These are phyloP conservation scores for Heloderma charlesbogerti DNA, from an alignment of 2,113 vertebrate species.

Conservation along the genomic window DNA sequence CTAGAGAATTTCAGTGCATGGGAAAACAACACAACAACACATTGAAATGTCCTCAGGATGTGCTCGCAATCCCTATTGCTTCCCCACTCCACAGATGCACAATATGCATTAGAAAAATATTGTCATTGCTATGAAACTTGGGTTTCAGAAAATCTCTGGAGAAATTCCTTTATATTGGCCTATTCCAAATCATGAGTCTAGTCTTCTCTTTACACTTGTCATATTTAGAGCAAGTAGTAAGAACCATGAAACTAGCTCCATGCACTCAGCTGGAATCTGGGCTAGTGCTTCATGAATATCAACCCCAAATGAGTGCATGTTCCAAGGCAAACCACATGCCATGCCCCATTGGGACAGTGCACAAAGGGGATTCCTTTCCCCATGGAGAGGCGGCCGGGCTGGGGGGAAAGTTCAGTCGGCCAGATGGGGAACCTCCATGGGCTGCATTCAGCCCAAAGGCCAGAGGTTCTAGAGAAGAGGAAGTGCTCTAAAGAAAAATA, in stretches of 20 bases:
- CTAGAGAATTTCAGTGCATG: not conserved
- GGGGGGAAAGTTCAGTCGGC: too few relatives aligned
- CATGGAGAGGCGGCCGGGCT: too few relatives aligned
- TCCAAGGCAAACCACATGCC: not conserved
- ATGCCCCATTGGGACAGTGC: not conserved
- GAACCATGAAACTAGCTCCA: not conserved
- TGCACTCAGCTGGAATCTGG: not conserved
- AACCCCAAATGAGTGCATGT: not conserved
- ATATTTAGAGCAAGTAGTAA: not conserved
- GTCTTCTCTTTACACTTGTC: not conserved
- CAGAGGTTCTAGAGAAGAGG: too few relatives aligned
- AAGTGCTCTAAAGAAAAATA: too few relatives aligned
- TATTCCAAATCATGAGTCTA: not conserved
- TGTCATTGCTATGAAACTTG: not conserved
- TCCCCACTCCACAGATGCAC: not conserved
- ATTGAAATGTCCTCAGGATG: fast-evolving
- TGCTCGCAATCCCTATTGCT: not conserved
- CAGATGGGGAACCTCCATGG: too few relatives aligned
- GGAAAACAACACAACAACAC: not conserved
- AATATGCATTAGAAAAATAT: not conserved
- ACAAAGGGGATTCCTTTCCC: too few relatives aligned
- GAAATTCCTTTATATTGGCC: not conserved
- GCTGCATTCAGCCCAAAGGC: too few relatives aligned
- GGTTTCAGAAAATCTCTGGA: not conserved
- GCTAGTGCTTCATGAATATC: not conserved